Base-by-base conservation (phyloP, 2,797 vertebrate species). In the Characodon lateralis region DNA sequence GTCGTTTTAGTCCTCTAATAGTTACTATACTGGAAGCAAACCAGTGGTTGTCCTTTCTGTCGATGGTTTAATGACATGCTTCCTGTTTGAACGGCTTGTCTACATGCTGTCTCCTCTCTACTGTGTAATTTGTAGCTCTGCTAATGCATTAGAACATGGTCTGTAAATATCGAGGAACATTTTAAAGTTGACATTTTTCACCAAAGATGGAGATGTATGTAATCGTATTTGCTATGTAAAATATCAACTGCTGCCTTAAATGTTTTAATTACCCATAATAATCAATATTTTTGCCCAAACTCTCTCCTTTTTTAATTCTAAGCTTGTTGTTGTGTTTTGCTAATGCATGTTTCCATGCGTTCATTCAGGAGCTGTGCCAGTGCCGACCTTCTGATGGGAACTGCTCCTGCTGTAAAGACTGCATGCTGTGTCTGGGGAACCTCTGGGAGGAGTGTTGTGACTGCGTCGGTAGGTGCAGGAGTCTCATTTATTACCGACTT, bases 391-490 rank as follows among this genome's bases (percentile, higher is more conserved):
- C 96, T 0, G 97, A 99, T 78, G 98, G 97, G 71, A 99, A 98
- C 94, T 99, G 98, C 66, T 98, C 98, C 31, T 99, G 98, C 91
- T 99, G 98, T 84, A 99, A 99, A 81, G 98, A 99, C 89, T 99
- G 98, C 88, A 99, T 99, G 98, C 95, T 99, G 90, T 99, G 98
- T 85, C 95, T 99, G 74, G 97, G 97, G 77, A 97, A 97, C 6
- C 97, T 99, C 5, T 99, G 98, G 98, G 98, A 99, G 43, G 98
- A 99, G 91, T 99, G 98, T 95, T 99, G 98, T 80, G 98, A 99
- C 91, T 99, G 98, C 13, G 98, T 99, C 66, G 98, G 98, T 99
- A 94, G 98, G 97, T 95, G 65, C 61, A 39, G 6, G 35, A 6
- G 9, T 46, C 53, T 72, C 48, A 0, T 81, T 71, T 31, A 50